Evolutionary conservation across 2,797 vertebrate genomes (phyloP), one percentile per base, ranked within the genome.

Genomic region (Diglossa cyanea): DNA sequence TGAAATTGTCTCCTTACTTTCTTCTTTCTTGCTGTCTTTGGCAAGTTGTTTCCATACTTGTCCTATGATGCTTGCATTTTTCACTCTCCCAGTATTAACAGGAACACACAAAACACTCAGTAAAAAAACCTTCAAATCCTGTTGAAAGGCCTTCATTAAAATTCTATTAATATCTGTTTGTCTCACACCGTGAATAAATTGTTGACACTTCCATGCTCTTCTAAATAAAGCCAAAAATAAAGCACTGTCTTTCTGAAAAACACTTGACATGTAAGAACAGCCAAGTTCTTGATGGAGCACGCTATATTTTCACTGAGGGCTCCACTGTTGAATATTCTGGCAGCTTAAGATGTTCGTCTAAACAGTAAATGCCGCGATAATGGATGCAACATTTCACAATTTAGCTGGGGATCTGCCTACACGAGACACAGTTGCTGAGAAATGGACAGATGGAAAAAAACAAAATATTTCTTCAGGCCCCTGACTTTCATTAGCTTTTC

Each of bases 151-250:
- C 76, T 94, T 93, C 94, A 95, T 95, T 94, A 96, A 93, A 93
- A 91, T 93, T 93, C 93, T 96, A 86, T 97, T 95, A 97, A 96
- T 96, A 97, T 95, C 89, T 94, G 84, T 93, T 96, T 96, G 94
- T 96, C 95, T 96, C 94, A 91, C 92, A 93, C 93, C 84, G 61
- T 58, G 91, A 94, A 97, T 86, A 93, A 95, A 88, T 81, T 88
- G 89, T 78, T 75, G 86, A 91, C 90, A 94, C 78, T 71, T 95
- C 73, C 45, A 57, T 48, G 65, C 90, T 93, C 71, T 79, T 90
- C 70, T 86, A 90, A 95, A 95, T 58, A 93, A 86, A 80, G 61
- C 42, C 89, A 93, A 93, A 96, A 96, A 92, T 88, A 95, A 90
- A 86, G 84, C 35, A 91, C 3, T 33, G 14, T 86, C 73, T 87